A percentile compares a stretch with the other conserved stretches of the same genome.
phyloP scores from a whole-genome alignment of 23 tunicate genomes.

The Diplosoma virens region DNA sequence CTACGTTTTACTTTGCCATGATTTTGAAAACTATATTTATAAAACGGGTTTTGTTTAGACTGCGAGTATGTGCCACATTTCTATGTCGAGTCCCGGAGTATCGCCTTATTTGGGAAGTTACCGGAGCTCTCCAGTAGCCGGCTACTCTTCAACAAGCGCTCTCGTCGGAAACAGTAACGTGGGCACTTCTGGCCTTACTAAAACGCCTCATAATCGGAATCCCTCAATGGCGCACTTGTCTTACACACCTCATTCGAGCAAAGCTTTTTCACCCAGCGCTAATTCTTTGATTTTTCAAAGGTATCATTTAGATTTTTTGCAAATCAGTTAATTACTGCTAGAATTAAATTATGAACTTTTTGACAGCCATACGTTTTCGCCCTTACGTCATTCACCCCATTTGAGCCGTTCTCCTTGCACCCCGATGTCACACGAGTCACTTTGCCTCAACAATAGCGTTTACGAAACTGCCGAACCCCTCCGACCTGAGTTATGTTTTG shows the following conservation, averaged over 20 bases:
- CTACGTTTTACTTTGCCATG: too few relatives aligned
- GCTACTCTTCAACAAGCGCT: slow-evolving; percentile 16
- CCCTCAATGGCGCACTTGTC: slow-evolving; percentile 77
- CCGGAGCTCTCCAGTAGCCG: slow-evolving; percentile 49
- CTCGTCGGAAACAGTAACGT: slow-evolving; percentile 20
- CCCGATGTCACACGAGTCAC: slow-evolving; percentile 84
- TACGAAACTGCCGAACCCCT: slow-evolving; percentile 88
- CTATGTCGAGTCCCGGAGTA: slow-evolving; percentile 75
- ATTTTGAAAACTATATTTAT: too few relatives aligned
- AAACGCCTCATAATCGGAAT: slow-evolving; percentile 76
- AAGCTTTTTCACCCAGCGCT: slow-evolving; percentile 72
- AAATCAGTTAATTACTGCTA: too few relatives aligned
- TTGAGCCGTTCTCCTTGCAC: slow-evolving; percentile 70
- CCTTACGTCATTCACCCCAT: slow-evolving; percentile 82
- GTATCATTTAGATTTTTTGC: slow-evolving; percentile 14
- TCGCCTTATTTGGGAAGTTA: slow-evolving; percentile 65
- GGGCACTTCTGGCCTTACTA: slow-evolving; percentile 27
- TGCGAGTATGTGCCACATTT: slow-evolving; percentile 67
- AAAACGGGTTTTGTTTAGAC: slow-evolving; percentile 39
- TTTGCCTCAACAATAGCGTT: slow-evolving; percentile 78
- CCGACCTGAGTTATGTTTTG: slow-evolving; percentile 81
- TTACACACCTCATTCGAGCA: slow-evolving; percentile 75
- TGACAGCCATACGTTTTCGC: slow-evolving; percentile 82
- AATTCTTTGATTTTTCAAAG: slow-evolving; percentile 56
- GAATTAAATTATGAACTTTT: background rate